Base-by-base conservation (phyloP, 2,888 invertebrate species). In the Stomorhina lunata region DNA sequence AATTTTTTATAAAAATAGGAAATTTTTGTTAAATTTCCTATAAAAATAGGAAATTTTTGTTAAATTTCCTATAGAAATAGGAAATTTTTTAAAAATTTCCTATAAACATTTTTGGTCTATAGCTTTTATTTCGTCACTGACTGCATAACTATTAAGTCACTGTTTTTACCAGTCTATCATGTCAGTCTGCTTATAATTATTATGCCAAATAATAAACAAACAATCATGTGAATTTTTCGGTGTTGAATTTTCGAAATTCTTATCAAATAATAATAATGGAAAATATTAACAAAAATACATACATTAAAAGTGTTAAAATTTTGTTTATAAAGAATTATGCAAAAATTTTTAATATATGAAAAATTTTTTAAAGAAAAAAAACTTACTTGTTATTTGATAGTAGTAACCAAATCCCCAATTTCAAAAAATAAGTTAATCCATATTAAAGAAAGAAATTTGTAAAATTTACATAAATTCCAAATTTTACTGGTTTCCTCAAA, bases 171-270 rank as follows among this genome's bases (percentile, higher is more conserved):
- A 15, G 17, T 17, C 15, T 43, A 43, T 43, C 1, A 12, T 40
- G 25, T 29, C 12, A 6, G 6, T 34, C 22, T 63, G 15, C 25
- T 37, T 20, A 32, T 22, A 15, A n/a, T 53, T 53, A n/a, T 17
- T 17, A 37, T 48, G 57, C 40, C 71, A 57, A 34, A 43, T 32
- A 15, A 43, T 17, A 65, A 29, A 27, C 50, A 4, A 72, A 79
- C 72, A 80, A 80, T 80, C 72, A 73, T 80, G 79, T 66, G 79
- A 80, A 68, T 59, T 50, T 72, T 57, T 66, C 12, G 34, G 34
- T 55, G 25, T 17, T 12, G 17, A 9, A 37, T 65, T 79, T 72
- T 59, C 25, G 65, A 59, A 72, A 73, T 59, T 59, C 65, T 72
- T 50, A 53, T 73, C 22, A 48, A 72, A 59, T 59, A 68, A n/a